A percentile compares a stretch with the other conserved stretches of the same genome.
These are phyloP conservation scores for Nysson spinosus DNA, from an alignment of 2,888 invertebrate species.

Conservation along the genomic window DNA sequence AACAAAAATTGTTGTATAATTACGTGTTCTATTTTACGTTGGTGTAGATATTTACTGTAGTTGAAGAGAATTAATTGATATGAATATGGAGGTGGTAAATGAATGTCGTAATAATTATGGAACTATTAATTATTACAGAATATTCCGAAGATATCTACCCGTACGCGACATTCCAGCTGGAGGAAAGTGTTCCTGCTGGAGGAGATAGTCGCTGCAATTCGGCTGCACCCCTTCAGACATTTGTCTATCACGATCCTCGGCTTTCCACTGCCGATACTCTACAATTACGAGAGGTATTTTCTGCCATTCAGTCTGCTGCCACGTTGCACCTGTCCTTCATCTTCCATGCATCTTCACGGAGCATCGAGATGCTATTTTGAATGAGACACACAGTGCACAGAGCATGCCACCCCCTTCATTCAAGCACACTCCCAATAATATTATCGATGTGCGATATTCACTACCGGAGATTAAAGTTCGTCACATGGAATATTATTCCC, in stretches of 20 bases:
- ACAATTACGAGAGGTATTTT: constrained; percentile 83
- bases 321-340: constrained; percentile 48
- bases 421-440: neutral
- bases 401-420: constrained; percentile 30
- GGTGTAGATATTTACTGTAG: too few species aligned
- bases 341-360: constrained; percentile 33
- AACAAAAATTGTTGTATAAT: too few species aligned
- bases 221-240: constrained; percentile 79
- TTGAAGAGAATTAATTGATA: too few species aligned
- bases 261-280: constrained; percentile 86
- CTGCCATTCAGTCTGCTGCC: constrained; percentile 44
- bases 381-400: constrained; percentile 44
- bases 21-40: too few species aligned
- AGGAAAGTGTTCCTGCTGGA: constrained; percentile 87
- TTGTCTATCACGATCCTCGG: constrained; percentile 94
- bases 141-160: constrained; percentile 96
- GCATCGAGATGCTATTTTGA: constrained; percentile 25
- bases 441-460: neutral
- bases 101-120: neutral
- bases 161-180: constrained; percentile 93
- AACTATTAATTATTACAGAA: constrained; percentile 79
- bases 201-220: constrained; percentile 93
- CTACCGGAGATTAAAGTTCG: constrained; percentile 21
- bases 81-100: neutral
- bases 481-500: constrained; percentile 1